phyloP scores from a whole-genome alignment of 2,113 vertebrate species.

The Edolisoma coerulescens region DNA sequence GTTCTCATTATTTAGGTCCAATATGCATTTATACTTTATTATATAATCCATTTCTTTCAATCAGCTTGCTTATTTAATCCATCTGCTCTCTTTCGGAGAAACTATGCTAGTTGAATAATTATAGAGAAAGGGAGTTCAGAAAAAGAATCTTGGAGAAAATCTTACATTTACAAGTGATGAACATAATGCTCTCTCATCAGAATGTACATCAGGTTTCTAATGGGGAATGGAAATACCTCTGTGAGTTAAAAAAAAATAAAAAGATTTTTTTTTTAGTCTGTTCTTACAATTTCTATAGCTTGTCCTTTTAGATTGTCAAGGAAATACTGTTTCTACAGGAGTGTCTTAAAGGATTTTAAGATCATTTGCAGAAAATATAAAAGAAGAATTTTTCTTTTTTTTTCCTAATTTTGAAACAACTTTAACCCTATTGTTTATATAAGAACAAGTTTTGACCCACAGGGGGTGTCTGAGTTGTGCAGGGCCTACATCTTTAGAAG shows the following conservation, averaged over 20 bases:
- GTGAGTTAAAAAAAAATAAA: not conserved
- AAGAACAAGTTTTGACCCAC: not conserved
- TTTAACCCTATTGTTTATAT: not conserved
- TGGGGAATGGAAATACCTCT: not conserved
- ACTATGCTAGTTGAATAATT: not conserved
- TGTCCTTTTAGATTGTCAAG: not conserved
- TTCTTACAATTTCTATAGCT: not conserved
- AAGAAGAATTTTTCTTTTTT: accelerated
- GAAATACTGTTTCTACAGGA: not conserved
- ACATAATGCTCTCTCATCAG: not conserved
- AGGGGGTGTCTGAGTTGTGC: not conserved
- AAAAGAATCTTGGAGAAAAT: not conserved
- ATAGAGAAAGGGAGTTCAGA: not conserved
- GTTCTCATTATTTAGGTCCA: slow-evolving; percentile 26
- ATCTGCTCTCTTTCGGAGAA: not conserved
- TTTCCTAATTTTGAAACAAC: not conserved
- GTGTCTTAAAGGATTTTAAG: not conserved
- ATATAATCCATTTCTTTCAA: not conserved
- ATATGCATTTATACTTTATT: not conserved
- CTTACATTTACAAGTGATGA: not conserved
- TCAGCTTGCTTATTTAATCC: slow-evolving; percentile 1
- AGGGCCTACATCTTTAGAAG: not conserved
- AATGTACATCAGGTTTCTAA: not conserved
- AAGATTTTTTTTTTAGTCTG: not conserved
- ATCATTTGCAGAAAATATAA: not conserved